Base-by-base conservation (phyloP, 2,888 invertebrate genomes). In the Smittia sp. region DNA sequence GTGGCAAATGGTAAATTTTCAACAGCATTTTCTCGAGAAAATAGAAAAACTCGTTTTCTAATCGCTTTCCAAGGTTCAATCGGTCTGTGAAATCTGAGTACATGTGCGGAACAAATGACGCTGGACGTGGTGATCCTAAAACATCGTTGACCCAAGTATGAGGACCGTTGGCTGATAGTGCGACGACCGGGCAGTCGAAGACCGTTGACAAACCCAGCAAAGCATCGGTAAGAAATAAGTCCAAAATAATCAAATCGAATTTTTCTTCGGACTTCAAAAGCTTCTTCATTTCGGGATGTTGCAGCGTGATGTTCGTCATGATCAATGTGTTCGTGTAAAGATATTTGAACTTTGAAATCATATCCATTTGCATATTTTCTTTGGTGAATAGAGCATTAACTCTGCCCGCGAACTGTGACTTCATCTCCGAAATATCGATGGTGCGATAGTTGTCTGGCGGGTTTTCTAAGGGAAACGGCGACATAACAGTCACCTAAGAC, bases 71-170 rank as follows among this genome's bases (percentile, higher is more conserved):
- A 13, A 39, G 69, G 1, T 20, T 58, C 72, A 72, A 72, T 20
- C 46, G n/a, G 25, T 73, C 65, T 6, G 72, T 72, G 1, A 41
- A 72, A 46, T 24, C 67, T 9, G 69, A 15, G 39, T 54, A 67
- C 11, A 66, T 18, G 52, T 58, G 63, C 0, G 74, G 74, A 39
- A 74, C 25, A 62, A 66, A 72, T 20, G 72, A 66, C 6, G 9
- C 25, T 1, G 72, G 72, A 13, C 20, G 2, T 25, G 74, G 66
- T 22, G 46, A 46, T 18, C 66, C 69, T 11, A 68, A 20, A 2
- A 67, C 11, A 62, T 66, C 41, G 27, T 52, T 62, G 11, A 72
- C 27, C 72, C 72, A 74, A 20, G 22, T 39, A 1, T 62, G 22
- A 9, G 58, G 6, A 7, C 66, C 66, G 25, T 63, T 18, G 1